Percentiles rank a stretch among this genome's conserved stretches.
These are phyloP conservation scores for Lutjanus erythropterus DNA, from an alignment of 2,113 vertebrate species.

Conservation along the genomic window DNA sequence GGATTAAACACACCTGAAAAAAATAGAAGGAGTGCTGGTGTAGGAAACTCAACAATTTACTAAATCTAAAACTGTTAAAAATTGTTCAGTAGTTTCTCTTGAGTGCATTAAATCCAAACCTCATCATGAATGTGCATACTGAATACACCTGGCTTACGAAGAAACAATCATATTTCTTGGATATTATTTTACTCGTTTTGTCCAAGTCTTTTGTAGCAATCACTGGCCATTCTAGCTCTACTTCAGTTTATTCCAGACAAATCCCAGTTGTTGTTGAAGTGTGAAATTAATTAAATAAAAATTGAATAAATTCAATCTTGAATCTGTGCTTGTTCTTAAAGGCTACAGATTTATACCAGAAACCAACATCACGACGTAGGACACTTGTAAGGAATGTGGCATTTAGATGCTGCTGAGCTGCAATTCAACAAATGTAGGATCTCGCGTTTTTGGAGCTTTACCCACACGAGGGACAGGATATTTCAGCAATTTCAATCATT, in stretches of 20 bases:
- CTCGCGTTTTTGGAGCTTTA: not conserved
- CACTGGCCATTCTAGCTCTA: not conserved
- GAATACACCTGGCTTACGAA: too few relatives aligned
- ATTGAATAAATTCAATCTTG: too few relatives aligned
- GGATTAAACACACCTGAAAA: too few relatives aligned
- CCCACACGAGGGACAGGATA: not conserved
- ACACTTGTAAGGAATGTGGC: not conserved
- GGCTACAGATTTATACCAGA: not conserved
- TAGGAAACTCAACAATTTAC: too few relatives aligned
- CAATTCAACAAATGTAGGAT: not conserved
- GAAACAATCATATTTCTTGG: not conserved
- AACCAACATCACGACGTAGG: not conserved
- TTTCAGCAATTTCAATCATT: not conserved
- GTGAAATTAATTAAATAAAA: too few relatives aligned
- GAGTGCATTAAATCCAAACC: too few relatives aligned
- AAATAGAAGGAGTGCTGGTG: too few relatives aligned
- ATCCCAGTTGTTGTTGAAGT: conserved; percentile 2
- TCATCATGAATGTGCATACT: too few relatives aligned
- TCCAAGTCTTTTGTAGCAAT: not conserved
- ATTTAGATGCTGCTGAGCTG: not conserved
- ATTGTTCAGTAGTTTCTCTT: too few relatives aligned
- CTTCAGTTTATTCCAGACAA: not conserved
- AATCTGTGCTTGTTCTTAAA: not conserved
- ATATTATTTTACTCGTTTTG: not conserved
- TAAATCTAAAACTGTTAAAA: too few relatives aligned